Base-by-base conservation (phyloP, 2,888 invertebrate species). In the Prosapia bicincta region DNA sequence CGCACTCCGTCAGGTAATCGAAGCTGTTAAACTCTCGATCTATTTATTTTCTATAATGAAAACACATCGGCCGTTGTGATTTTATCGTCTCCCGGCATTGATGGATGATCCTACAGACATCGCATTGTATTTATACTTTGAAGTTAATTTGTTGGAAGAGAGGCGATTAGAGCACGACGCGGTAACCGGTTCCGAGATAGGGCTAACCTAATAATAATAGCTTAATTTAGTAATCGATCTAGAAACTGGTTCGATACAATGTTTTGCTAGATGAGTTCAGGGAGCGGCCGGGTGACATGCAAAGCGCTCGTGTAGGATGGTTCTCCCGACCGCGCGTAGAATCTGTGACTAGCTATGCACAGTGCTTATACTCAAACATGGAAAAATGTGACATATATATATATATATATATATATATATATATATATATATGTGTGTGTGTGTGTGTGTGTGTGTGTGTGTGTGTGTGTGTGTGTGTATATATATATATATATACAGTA, bases 171-270 rank as follows among this genome's bases (percentile, higher is more conserved):
- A 54, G 3, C 20, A 54, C 20, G 54, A 20, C 1, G 20, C n/a
- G 9, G 20, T 2, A 54, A 10, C 54, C 20, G 54, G n/a, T 20
- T 54, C 20, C 3, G 20, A 54, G 54, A 54, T 54, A 54, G 20
- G 54, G 54, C 54, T 54, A 54, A 54, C 54, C 20, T 54, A 54
- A 54, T 54, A 54, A 54, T 54, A 54, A 54, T 54, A 54, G 54
- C 54, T 54, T 54, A 54, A 54, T 54, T 54, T 54, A 54, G 54
- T 54, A 54, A 54, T 54, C 54, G 54, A 54, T 54, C 54, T 54
- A 54, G 54, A 54, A 54, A 54, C 54, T 54, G 54, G 54, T 54
- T 54, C 54, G 54, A 54, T 54, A 20, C 3, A 54, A 20, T 20
- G 54, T 54, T 54, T 54, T 54, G 54, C 20, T 54, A 20, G n/a